Conservation (phyloP, 2,797 vertebrate species). For the Ara ararauna region DNA sequence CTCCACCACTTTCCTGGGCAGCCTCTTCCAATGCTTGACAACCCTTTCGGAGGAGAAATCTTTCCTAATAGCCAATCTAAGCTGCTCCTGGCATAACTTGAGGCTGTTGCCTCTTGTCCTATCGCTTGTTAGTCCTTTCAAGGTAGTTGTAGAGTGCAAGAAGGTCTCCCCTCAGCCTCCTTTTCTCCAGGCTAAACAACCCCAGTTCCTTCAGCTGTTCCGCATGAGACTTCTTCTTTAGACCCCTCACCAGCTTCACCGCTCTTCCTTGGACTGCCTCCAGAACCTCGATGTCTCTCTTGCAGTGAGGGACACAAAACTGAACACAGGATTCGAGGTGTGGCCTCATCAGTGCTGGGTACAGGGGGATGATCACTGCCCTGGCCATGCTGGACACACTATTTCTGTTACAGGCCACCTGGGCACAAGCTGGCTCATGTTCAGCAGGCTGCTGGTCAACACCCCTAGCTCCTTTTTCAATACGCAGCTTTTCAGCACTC, state of each 20-base stretch:
- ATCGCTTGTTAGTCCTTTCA: background rate
- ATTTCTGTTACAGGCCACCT: background rate
- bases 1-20: background rate
- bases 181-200: background rate
- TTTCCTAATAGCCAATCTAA: background rate
- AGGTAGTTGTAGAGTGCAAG: background rate
- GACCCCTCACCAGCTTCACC: rapidly evolving
- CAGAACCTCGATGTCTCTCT: background rate
- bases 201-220: background rate
- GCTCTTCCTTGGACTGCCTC: rapidly evolving
- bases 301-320: background rate
- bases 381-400: background rate
- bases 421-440: background rate
- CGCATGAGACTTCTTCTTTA: background rate
- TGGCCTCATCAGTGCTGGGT: rapidly evolving
- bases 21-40: background rate
- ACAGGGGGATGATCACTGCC: rapidly evolving
- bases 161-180: background rate
- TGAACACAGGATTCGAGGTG: rapidly evolving
- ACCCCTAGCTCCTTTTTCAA: background rate
- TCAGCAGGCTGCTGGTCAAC: background rate
- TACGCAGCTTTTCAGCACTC: background rate
- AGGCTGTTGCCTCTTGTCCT: background rate
- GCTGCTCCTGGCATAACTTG: background rate
- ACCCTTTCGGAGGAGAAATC: background rate